Percentiles rank a stretch among this genome's conserved stretches.
These are phyloP conservation scores for Synanthedon myopaeformis DNA, from an alignment of 2,888 invertebrate species.

Conservation along the genomic window DNA sequence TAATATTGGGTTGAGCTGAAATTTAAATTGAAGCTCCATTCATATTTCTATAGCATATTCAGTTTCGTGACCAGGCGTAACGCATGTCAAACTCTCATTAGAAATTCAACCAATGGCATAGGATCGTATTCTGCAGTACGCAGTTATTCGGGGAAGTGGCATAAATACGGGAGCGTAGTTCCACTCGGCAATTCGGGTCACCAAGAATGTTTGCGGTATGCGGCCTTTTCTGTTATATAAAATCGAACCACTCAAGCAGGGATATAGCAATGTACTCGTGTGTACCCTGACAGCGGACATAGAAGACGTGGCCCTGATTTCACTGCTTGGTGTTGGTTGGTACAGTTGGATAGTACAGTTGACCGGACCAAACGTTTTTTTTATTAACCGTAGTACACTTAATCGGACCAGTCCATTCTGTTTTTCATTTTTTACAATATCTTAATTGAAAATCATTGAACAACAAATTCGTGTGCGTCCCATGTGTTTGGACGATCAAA, in stretches of 20 bases:
- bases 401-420: too few relatives aligned
- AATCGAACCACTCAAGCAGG: slow-evolving; percentile 12
- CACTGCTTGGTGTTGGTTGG: too few relatives aligned
- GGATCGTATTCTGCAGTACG: slow-evolving; percentile 29
- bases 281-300: background rate
- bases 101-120: slow-evolving; percentile 20
- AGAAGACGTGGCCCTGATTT: background rate
- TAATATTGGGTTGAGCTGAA: background rate
- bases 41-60: background rate
- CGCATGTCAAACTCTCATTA: slow-evolving; percentile 10
- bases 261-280: background rate
- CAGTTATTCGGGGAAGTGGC: slow-evolving; percentile 25
- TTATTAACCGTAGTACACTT: too few relatives aligned
- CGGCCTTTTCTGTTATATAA: slow-evolving; percentile 16
- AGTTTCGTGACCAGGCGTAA: background rate
- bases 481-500: too few relatives aligned
- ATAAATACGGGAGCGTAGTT: slow-evolving; percentile 13
- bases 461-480: background rate
- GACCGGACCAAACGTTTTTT: too few relatives aligned
- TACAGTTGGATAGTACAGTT: too few relatives aligned
- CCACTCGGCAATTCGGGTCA: slow-evolving; percentile 21
- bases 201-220: slow-evolving; percentile 27
- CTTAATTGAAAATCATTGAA: too few relatives aligned
- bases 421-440: too few relatives aligned
- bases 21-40: background rate